Percentiles rank a stretch among this genome's conserved stretches.
Evolutionary conservation across 2,888 invertebrate species (phyloP).

Genomic region (Saturnia japonica): DNA sequence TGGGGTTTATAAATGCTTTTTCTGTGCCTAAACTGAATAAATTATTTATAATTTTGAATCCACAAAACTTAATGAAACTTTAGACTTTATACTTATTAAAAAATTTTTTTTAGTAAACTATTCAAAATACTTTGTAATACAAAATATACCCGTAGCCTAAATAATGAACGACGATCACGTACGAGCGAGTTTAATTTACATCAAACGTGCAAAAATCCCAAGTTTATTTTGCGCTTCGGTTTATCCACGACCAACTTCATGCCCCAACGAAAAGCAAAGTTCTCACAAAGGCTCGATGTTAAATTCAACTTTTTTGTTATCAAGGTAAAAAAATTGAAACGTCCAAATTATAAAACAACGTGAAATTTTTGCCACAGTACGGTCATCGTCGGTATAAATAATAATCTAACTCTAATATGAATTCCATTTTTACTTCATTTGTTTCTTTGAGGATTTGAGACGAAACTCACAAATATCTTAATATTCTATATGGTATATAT

Average conservation of each 20-base stretch:
- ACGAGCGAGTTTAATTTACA: constrained; percentile 59
- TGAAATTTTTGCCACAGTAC: constrained; percentile 50
- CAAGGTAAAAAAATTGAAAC: constrained; percentile 66
- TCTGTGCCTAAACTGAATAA: too few species aligned
- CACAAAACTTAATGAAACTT: too few species aligned
- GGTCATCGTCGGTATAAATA: constrained; percentile 33
- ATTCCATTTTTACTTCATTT: not conserved
- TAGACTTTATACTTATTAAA: too few species aligned
- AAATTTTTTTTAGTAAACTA: not conserved
- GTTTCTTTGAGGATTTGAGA: not conserved
- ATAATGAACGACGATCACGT: constrained; percentile 50
- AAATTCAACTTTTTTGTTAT: constrained; percentile 52
- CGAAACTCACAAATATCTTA: too few species aligned
- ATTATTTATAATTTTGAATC: too few species aligned
- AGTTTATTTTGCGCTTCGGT: constrained; percentile 62
- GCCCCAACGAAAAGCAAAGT: constrained; percentile 69
- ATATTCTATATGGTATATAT: too few species aligned
- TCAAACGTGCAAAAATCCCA: constrained; percentile 69
- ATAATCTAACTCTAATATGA: not conserved
- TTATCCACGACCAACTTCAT: constrained; percentile 72
- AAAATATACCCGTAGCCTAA: constrained; percentile 43
- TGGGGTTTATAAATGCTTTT: too few species aligned
- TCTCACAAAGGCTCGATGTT: constrained; percentile 64
- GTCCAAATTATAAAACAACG: constrained; percentile 69
- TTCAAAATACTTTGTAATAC: not conserved